Conservation (phyloP, 2,797 vertebrate genomes). For the Chaetophractus vellerosus region DNA sequence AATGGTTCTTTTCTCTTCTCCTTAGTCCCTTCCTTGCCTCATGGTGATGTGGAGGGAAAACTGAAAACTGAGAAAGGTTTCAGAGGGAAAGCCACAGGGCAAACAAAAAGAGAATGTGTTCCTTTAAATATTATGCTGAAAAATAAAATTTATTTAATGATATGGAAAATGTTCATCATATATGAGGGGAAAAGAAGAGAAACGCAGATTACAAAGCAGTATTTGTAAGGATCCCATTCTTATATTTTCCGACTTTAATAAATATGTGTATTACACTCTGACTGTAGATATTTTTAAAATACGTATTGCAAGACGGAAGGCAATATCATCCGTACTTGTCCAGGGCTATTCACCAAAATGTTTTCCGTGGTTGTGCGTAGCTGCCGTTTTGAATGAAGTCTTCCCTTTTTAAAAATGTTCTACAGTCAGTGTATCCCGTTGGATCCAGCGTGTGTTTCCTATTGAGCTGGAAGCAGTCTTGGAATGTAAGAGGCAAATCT, state of each 20-base stretch:
- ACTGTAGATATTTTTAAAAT: conserved; percentile 11
- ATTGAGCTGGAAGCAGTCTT: neutral
- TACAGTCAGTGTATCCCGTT: neutral
- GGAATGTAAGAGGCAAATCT: neutral
- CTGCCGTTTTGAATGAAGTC: neutral
- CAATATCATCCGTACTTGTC: neutral
- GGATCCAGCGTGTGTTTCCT: accelerated
- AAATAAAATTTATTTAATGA: neutral
- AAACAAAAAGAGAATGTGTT: neutral
- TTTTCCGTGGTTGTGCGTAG: neutral
- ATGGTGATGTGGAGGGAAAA: neutral
- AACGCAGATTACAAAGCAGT: neutral
- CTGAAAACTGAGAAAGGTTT: neutral
- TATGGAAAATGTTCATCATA: neutral
- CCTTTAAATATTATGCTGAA: neutral
- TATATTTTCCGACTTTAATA: neutral
- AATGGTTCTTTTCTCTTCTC: neutral
- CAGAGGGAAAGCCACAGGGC: neutral
- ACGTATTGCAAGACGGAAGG: neutral
- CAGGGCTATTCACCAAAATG: neutral
- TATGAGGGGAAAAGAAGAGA: neutral
- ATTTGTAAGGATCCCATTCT: neutral
- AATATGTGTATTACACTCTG: neutral
- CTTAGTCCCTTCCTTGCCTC: neutral
- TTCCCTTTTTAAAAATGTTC: neutral